phyloP scores from a whole-genome alignment of 2,888 invertebrate genomes.

The Parnassius apollo region DNA sequence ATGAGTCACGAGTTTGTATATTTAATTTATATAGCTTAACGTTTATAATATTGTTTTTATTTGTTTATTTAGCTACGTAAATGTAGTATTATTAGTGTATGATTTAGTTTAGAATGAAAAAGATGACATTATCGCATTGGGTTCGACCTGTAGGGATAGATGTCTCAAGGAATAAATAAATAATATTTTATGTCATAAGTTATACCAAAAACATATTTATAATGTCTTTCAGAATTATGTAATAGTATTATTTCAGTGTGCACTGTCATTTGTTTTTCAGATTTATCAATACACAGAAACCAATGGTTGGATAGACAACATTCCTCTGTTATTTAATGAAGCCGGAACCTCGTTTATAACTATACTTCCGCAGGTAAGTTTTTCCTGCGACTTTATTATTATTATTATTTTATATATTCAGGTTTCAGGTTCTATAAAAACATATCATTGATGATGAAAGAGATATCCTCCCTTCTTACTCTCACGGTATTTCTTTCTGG shows the following conservation, averaged over 20 bases:
- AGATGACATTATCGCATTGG: not conserved
- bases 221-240: not conserved
- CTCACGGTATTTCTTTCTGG: too few relatives aligned
- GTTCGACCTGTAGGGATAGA: not conserved
- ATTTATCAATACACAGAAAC: constrained; percentile 67
- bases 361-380: constrained; percentile 84
- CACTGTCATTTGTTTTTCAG: constrained; percentile 49
- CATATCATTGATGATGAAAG: too few relatives aligned
- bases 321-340: constrained; percentile 84
- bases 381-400: not conserved
- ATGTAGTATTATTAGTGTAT: too few relatives aligned
- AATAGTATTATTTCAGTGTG: not conserved
- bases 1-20: too few relatives aligned
- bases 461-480: too few relatives aligned
- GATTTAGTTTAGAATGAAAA: too few relatives aligned
- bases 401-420: too few relatives aligned
- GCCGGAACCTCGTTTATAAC: constrained; percentile 86
- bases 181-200: not conserved
- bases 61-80: too few relatives aligned
- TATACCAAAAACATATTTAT: not conserved
- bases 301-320: constrained; percentile 91
- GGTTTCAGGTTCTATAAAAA: too few relatives aligned
- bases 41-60: too few relatives aligned
- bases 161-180: not conserved
- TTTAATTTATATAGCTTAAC: too few relatives aligned